Percentiles rank a stretch among this genome's conserved stretches.
Conservation (phyloP, 2,113 vertebrate species). For the Chaetura pelagica region DNA sequence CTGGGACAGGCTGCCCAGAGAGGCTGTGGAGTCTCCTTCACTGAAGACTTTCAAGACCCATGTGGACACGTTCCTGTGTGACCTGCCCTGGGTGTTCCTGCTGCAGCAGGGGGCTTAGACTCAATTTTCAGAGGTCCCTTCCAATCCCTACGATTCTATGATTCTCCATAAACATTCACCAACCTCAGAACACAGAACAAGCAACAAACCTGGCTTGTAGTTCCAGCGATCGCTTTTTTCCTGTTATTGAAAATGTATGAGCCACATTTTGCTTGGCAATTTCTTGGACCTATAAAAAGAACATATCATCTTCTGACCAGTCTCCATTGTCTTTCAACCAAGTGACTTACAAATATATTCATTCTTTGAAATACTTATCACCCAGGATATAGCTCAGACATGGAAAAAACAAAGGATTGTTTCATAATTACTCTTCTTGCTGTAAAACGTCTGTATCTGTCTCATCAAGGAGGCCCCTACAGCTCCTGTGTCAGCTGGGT, state of each 20-base stretch:
- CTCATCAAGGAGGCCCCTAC: neutral
- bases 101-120: too few relatives aligned
- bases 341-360: neutral
- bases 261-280: constrained; percentile 86
- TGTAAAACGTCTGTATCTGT: neutral
- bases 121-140: too few relatives aligned
- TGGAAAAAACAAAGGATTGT: neutral
- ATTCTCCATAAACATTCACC: neutral
- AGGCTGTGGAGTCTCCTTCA: too few relatives aligned
- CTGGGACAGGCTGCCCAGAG: too few relatives aligned
- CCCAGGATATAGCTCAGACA: neutral
- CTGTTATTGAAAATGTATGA: constrained; percentile 88
- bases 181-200: neutral
- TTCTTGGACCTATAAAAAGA: constrained; percentile 87
- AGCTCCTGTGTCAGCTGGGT: neutral
- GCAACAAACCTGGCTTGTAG: constrained; percentile 88
- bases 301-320: neutral
- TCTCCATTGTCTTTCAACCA: neutral
- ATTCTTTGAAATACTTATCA: neutral
- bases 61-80: too few relatives aligned
- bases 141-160: too few relatives aligned
- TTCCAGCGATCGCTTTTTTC: constrained; percentile 90
- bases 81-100: too few relatives aligned
- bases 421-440: neutral
- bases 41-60: too few relatives aligned